Evolutionary conservation across 37 sponge, comb jelly and placozoan species (phyloP).

Genomic region (Spongilla lacustris): DNA sequence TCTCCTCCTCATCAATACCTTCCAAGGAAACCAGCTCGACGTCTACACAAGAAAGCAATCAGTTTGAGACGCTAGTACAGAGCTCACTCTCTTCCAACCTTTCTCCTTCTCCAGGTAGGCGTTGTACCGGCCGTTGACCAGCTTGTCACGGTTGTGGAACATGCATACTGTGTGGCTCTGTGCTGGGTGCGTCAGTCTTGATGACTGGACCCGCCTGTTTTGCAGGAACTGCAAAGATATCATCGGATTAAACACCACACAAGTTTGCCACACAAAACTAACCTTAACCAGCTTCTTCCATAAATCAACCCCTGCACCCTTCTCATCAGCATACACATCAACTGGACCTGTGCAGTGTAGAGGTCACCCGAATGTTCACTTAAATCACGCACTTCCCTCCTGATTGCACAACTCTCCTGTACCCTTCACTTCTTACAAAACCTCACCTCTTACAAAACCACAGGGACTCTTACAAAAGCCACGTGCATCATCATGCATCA

Average conservation of each 20-base stretch:
- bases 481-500: too few species aligned
- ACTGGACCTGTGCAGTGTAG: constrained; percentile 27
- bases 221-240: constrained; percentile 16
- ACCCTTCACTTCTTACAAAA: too few species aligned
- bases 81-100: not conserved
- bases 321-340: constrained; percentile 30
- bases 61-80: not conserved
- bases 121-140: constrained; percentile 44
- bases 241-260: not conserved
- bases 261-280: not conserved
- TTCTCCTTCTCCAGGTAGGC: constrained; percentile 24
- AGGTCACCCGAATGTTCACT: not conserved
- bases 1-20: not conserved
- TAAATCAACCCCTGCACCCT: not conserved
- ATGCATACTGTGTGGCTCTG: not conserved
- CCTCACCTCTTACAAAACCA: too few species aligned
- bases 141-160: constrained; percentile 15
- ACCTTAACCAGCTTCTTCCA: constrained; percentile 39
- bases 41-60: not conserved
- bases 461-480: too few species aligned
- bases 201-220: not conserved
- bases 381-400: not conserved
- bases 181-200: not conserved
- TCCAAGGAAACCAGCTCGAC: not conserved
- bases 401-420: too few species aligned